These are phyloP conservation scores for Mycetomoellerius zeteki DNA, from an alignment of 1,140 invertebrate genomes.

Conservation along the genomic window DNA sequence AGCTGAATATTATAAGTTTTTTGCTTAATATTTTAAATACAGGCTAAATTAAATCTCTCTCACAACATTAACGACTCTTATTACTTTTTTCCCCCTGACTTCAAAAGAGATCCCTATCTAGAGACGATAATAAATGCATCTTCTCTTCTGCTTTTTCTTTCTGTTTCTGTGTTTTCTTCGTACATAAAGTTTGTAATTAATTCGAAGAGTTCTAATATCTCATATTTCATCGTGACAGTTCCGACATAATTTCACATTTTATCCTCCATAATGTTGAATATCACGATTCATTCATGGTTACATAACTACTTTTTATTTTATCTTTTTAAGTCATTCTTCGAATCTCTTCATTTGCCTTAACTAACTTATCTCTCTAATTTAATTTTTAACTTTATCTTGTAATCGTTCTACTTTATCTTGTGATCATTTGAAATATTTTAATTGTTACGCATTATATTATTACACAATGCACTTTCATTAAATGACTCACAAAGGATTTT, in stretches of 20 bases:
- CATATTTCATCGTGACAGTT: conserved; percentile 39
- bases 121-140: conserved; percentile 45
- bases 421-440: conserved; percentile 11
- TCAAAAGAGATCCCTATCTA: neutral
- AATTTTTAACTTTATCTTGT: neutral
- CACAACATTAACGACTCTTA: conserved; percentile 6
- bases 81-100: neutral
- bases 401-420: neutral
- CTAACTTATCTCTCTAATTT: neutral
- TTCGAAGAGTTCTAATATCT: conserved; percentile 41
- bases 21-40: neutral
- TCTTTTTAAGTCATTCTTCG: neutral
- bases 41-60: conserved; percentile 3
- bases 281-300: neutral
- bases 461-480: neutral
- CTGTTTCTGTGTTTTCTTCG: conserved; percentile 32
- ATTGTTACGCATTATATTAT: neutral
- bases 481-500: conserved; percentile 14
- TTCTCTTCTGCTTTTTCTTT: conserved; percentile 33
- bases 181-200: conserved; percentile 50
- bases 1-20: neutral
- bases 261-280: conserved; percentile 4
- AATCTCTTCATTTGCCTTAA: conserved; percentile 4
- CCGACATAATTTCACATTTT: neutral
- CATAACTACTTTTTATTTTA: neutral